Evolutionary conservation across 2,113 vertebrate species (phyloP).

Genomic region (Danionella cerebrum): DNA sequence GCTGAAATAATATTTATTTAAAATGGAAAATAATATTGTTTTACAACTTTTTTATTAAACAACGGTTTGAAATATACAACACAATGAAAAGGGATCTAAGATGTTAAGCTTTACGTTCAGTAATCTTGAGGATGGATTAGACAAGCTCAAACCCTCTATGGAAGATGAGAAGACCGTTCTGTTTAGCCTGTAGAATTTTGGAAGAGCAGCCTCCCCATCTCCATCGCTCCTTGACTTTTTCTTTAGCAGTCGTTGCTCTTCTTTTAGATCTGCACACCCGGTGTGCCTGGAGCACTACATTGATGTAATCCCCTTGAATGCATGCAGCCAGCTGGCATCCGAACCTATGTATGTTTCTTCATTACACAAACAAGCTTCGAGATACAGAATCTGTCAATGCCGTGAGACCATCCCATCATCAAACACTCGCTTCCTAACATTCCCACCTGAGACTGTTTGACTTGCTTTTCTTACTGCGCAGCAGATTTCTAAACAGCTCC

Average conservation of each 20-base stretch:
- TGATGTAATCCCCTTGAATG: constrained; percentile 11
- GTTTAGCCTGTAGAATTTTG: neutral
- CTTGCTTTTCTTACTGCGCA: neutral
- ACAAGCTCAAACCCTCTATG: neutral
- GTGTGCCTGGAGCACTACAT: constrained; percentile 24
- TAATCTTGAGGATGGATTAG: too few relatives aligned
- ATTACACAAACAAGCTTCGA: constrained; percentile 26
- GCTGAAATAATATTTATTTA: too few relatives aligned
- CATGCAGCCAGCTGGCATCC: constrained; percentile 27
- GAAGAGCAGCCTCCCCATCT: neutral
- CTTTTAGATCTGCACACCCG: constrained; percentile 5
- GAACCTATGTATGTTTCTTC: constrained; percentile 21
- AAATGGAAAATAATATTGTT: too few relatives aligned
- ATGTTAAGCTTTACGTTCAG: too few relatives aligned
- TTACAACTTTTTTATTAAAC: too few relatives aligned
- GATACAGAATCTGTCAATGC: constrained; percentile 24
- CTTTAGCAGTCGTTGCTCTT: neutral
- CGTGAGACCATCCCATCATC: constrained; percentile 11
- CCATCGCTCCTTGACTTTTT: neutral
- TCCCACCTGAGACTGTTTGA: constrained; percentile 6
- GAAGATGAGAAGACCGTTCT: neutral
- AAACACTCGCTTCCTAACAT: constrained; percentile 24
- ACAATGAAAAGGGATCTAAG: too few relatives aligned
- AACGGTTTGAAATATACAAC: too few relatives aligned
- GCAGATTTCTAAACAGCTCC: neutral